Evolutionary conservation across 1,140 invertebrate species (phyloP), one percentile per base, ranked within the genome.

Genomic region (Cherax quadricarinatus): DNA sequence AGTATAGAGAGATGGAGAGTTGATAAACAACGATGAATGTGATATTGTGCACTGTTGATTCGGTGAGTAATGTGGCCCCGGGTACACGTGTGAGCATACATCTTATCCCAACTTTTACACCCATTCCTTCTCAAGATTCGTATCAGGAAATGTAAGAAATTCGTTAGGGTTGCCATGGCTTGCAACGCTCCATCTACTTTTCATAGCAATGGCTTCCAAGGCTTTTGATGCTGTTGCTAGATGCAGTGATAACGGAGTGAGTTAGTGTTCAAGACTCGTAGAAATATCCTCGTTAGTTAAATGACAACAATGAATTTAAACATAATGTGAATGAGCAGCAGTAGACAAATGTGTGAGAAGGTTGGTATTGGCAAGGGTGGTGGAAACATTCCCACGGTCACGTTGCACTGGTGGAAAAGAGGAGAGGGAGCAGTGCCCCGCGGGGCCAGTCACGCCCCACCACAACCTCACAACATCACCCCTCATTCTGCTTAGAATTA

Each of bases 21-120:
- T 75, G 88, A 90, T 90, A 90, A 73, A 81, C 81, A 84, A 90
- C 88, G 88, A 90, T 90, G 88, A 90, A 90, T 90, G 88, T 85
- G 88, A 90, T 90, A 90, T 84, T 90, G 88, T 90, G 88, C 81
- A 18, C 88, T 90, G 88, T 90, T 90, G 88, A 78, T 75, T 90
- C 88, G 70, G 60, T 90, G 88, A 90, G 66, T 84, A 90, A 90
- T 85, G 80, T 21, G 41, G 81, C 41, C 60, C 9, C 79, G 24
- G 18, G 57, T 60, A 89, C 88, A 90, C 81, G 81, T 84, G 88
- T 78, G 81, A 18, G 6, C 66, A 49, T 90, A 51, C 62, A 73
- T 83, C 88, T 53, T 51, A 70, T 18, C 48, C 9, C 12, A 14
- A 78, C 41, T 84, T 83, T 78, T 83, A 75, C 60, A 21, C 12